A percentile compares a stretch with the other conserved stretches of the same genome.
These are phyloP conservation scores for Chlorops oryzae DNA, from an alignment of 1,140 invertebrate species.

Conservation along the genomic window DNA sequence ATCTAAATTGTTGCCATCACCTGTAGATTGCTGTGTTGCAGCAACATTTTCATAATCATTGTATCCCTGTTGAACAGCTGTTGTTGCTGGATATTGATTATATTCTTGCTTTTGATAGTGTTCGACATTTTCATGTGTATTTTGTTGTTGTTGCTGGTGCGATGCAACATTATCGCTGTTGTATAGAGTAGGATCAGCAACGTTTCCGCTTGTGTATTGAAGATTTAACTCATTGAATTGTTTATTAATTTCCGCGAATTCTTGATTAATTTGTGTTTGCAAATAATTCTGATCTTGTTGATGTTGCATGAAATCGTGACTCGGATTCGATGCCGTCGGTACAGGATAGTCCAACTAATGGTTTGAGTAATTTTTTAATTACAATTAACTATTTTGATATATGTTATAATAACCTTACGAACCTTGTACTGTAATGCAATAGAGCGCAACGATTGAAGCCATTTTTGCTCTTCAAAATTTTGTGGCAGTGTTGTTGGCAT, in stretches of 20 bases:
- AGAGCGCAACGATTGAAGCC: constrained; percentile 50
- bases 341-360: no score
- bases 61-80: constrained; percentile 2
- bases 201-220: constrained; percentile 30
- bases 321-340: no score
- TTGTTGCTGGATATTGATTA: constrained; percentile 14
- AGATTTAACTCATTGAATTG: constrained; percentile 42
- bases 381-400: no score
- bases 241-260: constrained; percentile 44
- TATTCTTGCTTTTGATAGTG: constrained; percentile 10
- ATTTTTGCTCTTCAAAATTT: constrained; percentile 49
- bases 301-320: no score
- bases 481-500: constrained; percentile 13
- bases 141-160: constrained; percentile 13
- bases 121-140: constrained; percentile 1
- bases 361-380: no score
- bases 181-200: constrained; percentile 12
- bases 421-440: constrained; percentile 36
- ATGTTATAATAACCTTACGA: no score
- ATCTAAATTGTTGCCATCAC: constrained; percentile 4
- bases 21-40: neutral
- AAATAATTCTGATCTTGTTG: constrained; percentile 13
- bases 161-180: neutral
- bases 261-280: constrained; percentile 35
- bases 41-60: neutral